Conservation (phyloP, 2,797 vertebrate genomes). For the Danio jaintianensis region DNA sequence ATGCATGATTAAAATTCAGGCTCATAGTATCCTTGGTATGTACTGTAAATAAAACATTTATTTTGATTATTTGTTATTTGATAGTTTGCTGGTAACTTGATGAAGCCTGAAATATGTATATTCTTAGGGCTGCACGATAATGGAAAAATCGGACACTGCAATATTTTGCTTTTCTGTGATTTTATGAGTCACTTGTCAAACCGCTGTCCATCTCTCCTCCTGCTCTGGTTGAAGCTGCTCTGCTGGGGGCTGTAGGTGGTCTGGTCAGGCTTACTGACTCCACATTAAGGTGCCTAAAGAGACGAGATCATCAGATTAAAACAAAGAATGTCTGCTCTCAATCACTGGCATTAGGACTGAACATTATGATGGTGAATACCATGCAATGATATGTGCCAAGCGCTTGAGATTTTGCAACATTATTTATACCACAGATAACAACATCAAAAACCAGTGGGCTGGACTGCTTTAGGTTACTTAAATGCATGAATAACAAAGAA, state of each 20-base stretch:
- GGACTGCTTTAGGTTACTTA: slow-evolving; percentile 1
- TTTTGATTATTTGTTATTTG: no score
- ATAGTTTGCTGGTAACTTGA: no score
- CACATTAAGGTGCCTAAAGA: slow-evolving; percentile 53
- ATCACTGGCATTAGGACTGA: slow-evolving; percentile 11
- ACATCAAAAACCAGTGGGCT: not conserved
- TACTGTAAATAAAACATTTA: no score
- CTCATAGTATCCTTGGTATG: no score
- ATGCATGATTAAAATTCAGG: not conserved
- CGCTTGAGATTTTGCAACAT: not conserved
- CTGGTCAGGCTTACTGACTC: slow-evolving; percentile 35
- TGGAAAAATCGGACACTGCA: no score
- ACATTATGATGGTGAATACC: not conserved
- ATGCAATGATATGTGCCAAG: slow-evolving; percentile 5
- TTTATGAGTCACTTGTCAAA: not conserved
- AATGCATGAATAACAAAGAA: not conserved
- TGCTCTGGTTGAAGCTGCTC: slow-evolving; percentile 10
- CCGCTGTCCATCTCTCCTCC: not conserved
- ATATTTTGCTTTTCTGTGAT: not conserved
- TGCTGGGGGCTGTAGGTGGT: slow-evolving; percentile 42
- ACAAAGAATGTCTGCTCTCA: slow-evolving; percentile 11
- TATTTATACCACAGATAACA: not conserved
- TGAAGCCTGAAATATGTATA: no score
- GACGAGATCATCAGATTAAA: slow-evolving; percentile 57
- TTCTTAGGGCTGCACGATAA: no score